phyloP scores from a whole-genome alignment of 2,113 vertebrate species.

The Chitala chitala region DNA sequence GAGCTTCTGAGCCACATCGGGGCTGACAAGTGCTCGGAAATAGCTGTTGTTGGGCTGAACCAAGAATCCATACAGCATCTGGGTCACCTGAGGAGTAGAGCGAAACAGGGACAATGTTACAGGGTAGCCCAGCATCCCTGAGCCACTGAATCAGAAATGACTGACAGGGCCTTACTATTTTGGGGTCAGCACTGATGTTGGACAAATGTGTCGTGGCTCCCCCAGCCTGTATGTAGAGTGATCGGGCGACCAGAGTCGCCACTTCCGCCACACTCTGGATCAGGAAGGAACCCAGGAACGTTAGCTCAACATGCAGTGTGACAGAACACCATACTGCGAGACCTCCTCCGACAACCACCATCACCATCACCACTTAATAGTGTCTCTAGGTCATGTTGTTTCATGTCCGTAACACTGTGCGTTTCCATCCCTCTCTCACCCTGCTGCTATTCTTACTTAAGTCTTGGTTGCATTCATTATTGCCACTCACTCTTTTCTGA shows the following conservation, averaged over 20 bases:
- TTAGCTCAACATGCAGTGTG: not conserved
- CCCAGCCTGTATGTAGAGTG: slow-evolving; percentile 77
- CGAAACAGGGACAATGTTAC: not conserved
- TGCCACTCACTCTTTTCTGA: too few species aligned
- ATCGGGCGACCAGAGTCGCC: slow-evolving; percentile 73
- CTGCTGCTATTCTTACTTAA: too few species aligned
- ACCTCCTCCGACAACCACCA: too few species aligned
- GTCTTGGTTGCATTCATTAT: too few species aligned
- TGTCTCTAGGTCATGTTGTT: too few species aligned
- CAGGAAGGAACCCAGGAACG: not conserved
- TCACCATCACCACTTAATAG: too few species aligned
- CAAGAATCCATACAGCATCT: slow-evolving; percentile 81
- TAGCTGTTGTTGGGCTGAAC: slow-evolving; percentile 83
- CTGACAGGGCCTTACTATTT: slow-evolving; percentile 58
- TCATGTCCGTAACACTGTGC: too few species aligned
- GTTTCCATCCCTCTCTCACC: too few species aligned
- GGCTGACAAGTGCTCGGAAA: slow-evolving; percentile 74
- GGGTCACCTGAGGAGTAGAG: slow-evolving; percentile 65
- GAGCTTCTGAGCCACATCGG: slow-evolving; percentile 56
- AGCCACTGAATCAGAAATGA: not conserved
- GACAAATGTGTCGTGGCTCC: slow-evolving; percentile 42
- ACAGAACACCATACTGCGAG: not conserved
- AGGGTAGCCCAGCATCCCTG: not conserved
- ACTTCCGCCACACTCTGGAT: slow-evolving; percentile 73
- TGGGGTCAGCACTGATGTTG: slow-evolving; percentile 65